A percentile compares a stretch with the other conserved stretches of the same genome.
Conservation (phyloP, 2,113 vertebrate genomes). For the Planiliza haematocheilus region DNA sequence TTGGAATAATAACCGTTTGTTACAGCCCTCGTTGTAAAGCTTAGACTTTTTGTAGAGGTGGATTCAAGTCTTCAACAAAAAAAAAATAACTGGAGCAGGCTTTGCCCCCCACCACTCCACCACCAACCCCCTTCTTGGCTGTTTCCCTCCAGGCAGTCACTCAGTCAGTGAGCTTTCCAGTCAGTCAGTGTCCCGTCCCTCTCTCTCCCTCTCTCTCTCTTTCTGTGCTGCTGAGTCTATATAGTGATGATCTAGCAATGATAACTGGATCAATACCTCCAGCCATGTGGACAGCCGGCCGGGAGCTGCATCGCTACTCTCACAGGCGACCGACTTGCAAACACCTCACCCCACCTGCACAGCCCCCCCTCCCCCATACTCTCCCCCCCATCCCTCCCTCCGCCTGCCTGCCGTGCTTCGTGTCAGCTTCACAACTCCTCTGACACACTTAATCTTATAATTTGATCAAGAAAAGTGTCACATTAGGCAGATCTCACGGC, state of each 20-base stretch:
- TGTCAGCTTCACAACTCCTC: constrained; percentile 69
- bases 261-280: constrained; percentile 81
- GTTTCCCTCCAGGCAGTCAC: constrained; percentile 46
- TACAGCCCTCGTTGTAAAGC: too few species aligned
- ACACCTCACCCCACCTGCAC: constrained; percentile 35
- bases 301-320: constrained; percentile 72
- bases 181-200: constrained; percentile 41
- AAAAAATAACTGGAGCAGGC: too few species aligned
- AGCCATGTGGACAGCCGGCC: constrained; percentile 77
- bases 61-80: too few species aligned
- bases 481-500: constrained; percentile 74
- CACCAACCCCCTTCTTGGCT: constrained; percentile 33
- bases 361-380: background rate
- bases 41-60: too few species aligned
- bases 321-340: constrained; percentile 63
- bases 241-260: constrained; percentile 80
- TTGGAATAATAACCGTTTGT: too few species aligned
- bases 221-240: constrained; percentile 72
- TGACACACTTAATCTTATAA: constrained; percentile 74
- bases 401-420: constrained; percentile 21
- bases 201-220: too few species aligned
- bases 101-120: background rate
- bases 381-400: background rate
- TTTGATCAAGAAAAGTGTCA: constrained; percentile 81
- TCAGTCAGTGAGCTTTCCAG: constrained; percentile 34